A percentile compares a stretch with the other conserved stretches of the same genome.
Evolutionary conservation across 2,113 vertebrate genomes (phyloP).

Genomic region (Pungitius pungitius): DNA sequence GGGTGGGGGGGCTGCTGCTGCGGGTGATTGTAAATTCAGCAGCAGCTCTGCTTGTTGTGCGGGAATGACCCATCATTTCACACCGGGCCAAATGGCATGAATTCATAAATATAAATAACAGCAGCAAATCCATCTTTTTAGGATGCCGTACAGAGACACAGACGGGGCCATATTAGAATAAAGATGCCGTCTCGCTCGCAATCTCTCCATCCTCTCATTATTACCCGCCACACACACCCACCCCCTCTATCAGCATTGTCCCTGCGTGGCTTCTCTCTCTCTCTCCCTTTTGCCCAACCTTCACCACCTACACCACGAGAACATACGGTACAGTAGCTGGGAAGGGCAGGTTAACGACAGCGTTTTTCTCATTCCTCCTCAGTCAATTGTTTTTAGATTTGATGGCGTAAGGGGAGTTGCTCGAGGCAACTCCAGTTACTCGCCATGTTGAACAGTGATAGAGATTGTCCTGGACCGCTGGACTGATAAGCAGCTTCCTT

Average conservation of each 20-base stretch:
- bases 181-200: slow-evolving; percentile 62
- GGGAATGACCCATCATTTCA: slow-evolving; percentile 86
- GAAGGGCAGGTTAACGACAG: slow-evolving; percentile 6
- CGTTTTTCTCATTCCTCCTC: not conserved
- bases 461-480: slow-evolving; percentile 45
- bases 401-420: not conserved
- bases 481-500: slow-evolving; percentile 53
- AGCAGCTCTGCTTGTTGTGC: slow-evolving; percentile 82
- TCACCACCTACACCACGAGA: slow-evolving; percentile 26
- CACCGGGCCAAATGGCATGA: slow-evolving; percentile 84
- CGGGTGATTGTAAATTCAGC: slow-evolving; percentile 83
- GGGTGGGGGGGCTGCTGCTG: slow-evolving; percentile 19
- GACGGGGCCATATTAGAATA: slow-evolving; percentile 72
- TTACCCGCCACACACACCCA: slow-evolving; percentile 44
- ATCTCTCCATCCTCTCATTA: slow-evolving; percentile 47
- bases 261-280: slow-evolving; percentile 22
- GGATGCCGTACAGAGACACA: slow-evolving; percentile 72
- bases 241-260: slow-evolving; percentile 57
- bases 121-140: slow-evolving; percentile 77
- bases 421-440: slow-evolving; percentile 3
- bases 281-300: slow-evolving; percentile 21
- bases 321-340: slow-evolving; percentile 29
- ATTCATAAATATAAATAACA: slow-evolving; percentile 88
- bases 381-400: slow-evolving; percentile 19
- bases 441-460: slow-evolving; percentile 25